A percentile compares a stretch with the other conserved stretches of the same genome.
Conservation (phyloP, 2,888 invertebrate species). For the Lasioglossum oenotherae region DNA sequence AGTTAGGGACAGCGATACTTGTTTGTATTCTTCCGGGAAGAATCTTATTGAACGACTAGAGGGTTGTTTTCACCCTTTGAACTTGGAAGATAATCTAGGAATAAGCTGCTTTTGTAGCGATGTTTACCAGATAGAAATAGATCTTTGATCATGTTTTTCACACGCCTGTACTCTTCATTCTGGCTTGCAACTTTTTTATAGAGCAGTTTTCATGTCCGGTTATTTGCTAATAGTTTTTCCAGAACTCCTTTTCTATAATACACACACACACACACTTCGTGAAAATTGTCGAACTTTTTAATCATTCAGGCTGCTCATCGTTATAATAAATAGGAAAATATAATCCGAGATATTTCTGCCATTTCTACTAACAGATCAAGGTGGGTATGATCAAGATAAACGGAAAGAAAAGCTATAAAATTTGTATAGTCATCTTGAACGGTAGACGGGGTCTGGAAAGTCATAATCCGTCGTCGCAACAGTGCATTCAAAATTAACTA, state of each 20-base stretch:
- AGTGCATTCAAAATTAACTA: not conserved
- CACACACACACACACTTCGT: too few species aligned
- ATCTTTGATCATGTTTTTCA: not conserved
- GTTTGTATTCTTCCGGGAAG: not conserved
- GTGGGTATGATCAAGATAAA: not conserved
- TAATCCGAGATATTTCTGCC: too few species aligned
- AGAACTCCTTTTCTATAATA: not conserved
- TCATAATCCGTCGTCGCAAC: not conserved
- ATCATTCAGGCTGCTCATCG: not conserved
- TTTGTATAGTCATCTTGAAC: not conserved
- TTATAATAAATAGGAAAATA: not conserved
- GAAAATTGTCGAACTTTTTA: not conserved
- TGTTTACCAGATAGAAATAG: not conserved
- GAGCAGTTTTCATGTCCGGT: not conserved
- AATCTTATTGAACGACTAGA: not conserved
- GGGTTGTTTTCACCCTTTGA: not conserved
- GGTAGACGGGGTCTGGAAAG: not conserved
- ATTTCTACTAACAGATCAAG: too few species aligned
- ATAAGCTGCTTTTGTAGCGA: too few species aligned
- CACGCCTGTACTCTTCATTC: not conserved
- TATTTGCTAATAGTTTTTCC: not conserved
- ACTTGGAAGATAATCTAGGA: not conserved
- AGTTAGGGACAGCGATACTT: not conserved
- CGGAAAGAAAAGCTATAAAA: not conserved
- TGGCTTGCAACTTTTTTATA: not conserved